Percentiles rank a stretch among this genome's conserved stretches.
Conservation (phyloP, 2,797 vertebrate genomes). For the Lithobates sylvaticus region DNA sequence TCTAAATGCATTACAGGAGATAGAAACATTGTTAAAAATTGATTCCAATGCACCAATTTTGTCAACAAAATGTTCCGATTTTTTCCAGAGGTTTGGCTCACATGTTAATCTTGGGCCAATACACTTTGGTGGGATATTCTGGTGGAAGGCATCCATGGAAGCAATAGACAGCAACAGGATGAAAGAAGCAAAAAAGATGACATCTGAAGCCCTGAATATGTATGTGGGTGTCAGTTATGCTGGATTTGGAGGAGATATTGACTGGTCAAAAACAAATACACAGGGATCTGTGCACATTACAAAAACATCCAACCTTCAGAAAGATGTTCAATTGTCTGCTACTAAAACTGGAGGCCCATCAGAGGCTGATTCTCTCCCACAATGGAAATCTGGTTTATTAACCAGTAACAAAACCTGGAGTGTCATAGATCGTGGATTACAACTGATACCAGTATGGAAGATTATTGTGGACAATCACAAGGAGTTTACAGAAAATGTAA, state of each 20-base stretch:
- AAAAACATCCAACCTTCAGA: background rate
- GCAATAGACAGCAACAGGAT: slow-evolving; percentile 60
- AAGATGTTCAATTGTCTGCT: slow-evolving; percentile 49
- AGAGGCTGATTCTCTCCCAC: slow-evolving; percentile 49
- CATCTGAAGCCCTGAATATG: slow-evolving; percentile 29
- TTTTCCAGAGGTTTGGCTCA: slow-evolving; percentile 74
- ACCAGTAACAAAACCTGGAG: slow-evolving; percentile 70
- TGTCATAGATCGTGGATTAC: slow-evolving; percentile 70
- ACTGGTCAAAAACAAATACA: rapidly evolving
- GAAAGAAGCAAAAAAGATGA: slow-evolving; percentile 62
- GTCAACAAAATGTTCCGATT: slow-evolving; percentile 36
- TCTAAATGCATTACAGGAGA: slow-evolving; percentile 63
- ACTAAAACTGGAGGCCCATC: slow-evolving; percentile 69
- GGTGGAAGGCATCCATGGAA: slow-evolving; percentile 69
- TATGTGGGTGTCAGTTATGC: slow-evolving; percentile 41
- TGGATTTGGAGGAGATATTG: rapidly evolving
- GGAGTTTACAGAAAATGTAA: slow-evolving; percentile 62
- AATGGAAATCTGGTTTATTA: slow-evolving; percentile 68
- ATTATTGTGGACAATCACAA: slow-evolving; percentile 67
- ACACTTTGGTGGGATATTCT: slow-evolving; percentile 76
- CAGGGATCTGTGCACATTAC: background rate
- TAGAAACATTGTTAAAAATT: slow-evolving; percentile 50
- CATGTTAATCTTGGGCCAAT: slow-evolving; percentile 72
- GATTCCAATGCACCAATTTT: rapidly evolving
- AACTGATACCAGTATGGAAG: slow-evolving; percentile 73